Evolutionary conservation across 2,888 invertebrate species (phyloP).

Genomic region (Chromoteleia sp.): DNA sequence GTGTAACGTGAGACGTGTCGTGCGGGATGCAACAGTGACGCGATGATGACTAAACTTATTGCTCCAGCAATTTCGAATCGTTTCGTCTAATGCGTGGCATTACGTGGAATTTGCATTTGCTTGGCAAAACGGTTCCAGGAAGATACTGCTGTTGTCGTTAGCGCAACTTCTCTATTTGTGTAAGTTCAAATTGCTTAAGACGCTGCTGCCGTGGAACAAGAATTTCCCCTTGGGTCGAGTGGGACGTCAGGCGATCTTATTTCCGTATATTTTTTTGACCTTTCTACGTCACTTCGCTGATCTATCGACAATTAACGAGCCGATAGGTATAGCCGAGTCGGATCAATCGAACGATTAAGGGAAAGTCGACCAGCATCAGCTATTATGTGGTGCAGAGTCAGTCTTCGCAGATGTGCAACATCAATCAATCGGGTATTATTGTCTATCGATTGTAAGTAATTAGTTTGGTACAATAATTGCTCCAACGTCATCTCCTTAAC

Average conservation of each 20-base stretch:
- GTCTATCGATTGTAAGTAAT: no score
- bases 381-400: no score
- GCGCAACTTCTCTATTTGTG: no score
- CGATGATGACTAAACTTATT: slow-evolving; percentile 23
- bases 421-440: no score
- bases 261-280: slow-evolving; percentile 1
- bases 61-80: slow-evolving; percentile 9
- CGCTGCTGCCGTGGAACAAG: neutral
- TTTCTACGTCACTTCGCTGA: neutral
- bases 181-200: slow-evolving; percentile 1
- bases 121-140: neutral
- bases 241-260: slow-evolving; percentile 1
- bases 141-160: neutral
- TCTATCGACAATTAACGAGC: neutral
- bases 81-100: slow-evolving; percentile 6
- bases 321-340: no score
- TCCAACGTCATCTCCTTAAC: no score
- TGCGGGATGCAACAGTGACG: slow-evolving; percentile 7
- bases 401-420: no score
- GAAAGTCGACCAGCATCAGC: no score
- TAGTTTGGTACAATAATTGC: no score
- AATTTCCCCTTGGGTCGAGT: neutral
- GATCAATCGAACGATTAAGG: no score
- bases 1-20: slow-evolving; percentile 22
- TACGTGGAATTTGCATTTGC: neutral